Evolutionary conservation across 2,113 vertebrate species (phyloP).

Genomic region (Leiothrix lutea): DNA sequence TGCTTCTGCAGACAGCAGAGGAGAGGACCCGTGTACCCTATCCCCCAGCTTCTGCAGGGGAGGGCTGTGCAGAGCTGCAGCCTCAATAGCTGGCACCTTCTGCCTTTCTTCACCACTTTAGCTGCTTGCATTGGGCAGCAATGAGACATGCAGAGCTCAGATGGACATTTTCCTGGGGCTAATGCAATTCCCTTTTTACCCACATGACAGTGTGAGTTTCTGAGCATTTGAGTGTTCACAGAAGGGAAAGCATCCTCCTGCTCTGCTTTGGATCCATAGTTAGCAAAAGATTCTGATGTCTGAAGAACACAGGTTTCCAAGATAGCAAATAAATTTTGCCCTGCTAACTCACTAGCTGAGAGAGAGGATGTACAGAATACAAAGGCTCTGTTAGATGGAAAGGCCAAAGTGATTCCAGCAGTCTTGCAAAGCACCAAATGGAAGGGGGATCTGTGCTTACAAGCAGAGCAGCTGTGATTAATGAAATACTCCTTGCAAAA

Average conservation of each 20-base stretch:
- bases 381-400: neutral
- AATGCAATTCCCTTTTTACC: neutral
- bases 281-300: neutral
- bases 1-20: neutral
- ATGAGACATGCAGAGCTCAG: neutral
- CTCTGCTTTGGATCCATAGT: neutral
- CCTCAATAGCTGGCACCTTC: neutral
- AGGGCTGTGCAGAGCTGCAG: neutral
- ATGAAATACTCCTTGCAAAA: slow-evolving; percentile 7
- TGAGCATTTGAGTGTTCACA: neutral
- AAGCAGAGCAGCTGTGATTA: slow-evolving; percentile 32
- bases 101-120: neutral
- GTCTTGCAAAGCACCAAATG: neutral
- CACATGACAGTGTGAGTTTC: neutral
- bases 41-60: neutral
- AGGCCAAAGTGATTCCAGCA: neutral
- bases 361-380: neutral
- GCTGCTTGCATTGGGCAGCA: neutral
- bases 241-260: neutral
- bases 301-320: neutral
- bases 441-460: neutral
- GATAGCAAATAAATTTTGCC: neutral
- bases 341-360: neutral
- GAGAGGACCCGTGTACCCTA: neutral
- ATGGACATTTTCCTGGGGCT: neutral